A percentile compares a stretch with the other conserved stretches of the same genome.
phyloP scores from a whole-genome alignment of 2,888 invertebrate species.

The Rotaria socialis region DNA sequence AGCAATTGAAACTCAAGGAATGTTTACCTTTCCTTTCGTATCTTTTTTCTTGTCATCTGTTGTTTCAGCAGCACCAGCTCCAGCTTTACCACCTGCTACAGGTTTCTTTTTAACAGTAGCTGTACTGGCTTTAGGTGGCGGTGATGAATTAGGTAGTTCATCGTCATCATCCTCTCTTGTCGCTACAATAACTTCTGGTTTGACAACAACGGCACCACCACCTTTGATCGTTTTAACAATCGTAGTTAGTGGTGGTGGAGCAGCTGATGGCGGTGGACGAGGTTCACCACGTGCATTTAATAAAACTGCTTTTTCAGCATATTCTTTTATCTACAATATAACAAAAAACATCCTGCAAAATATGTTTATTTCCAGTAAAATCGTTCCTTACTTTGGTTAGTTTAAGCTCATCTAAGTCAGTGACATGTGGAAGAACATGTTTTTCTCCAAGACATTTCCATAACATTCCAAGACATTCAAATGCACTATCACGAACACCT shows the following conservation, averaged over 20 bases:
- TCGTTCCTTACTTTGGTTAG: slow-evolving; percentile 69
- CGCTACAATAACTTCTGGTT: background rate
- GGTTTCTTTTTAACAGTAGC: background rate
- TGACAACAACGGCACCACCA: background rate
- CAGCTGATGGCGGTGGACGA: background rate
- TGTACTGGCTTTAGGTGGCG: background rate
- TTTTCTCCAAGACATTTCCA: slow-evolving; percentile 91
- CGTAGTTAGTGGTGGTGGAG: slow-evolving; percentile 1
- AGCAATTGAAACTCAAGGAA: background rate
- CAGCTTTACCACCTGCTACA: background rate
- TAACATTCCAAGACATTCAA: slow-evolving; percentile 85
- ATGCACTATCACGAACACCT: slow-evolving; percentile 81
- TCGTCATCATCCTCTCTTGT: background rate
- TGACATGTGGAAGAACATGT: slow-evolving; percentile 79
- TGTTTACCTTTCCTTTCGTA: slow-evolving; percentile 36
- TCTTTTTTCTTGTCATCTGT: slow-evolving; percentile 17
- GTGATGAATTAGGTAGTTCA: slow-evolving; percentile 27
- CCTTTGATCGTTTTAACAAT: background rate
- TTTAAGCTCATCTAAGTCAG: slow-evolving; percentile 82
- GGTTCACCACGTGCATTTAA: slow-evolving; percentile 53
- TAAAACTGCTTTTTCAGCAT: slow-evolving; percentile 80
- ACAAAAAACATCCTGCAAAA: slow-evolving; percentile 44
- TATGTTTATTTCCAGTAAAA: background rate
- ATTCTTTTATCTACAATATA: slow-evolving; percentile 74
- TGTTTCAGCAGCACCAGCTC: slow-evolving; percentile 47